Evolutionary conservation across 1,140 invertebrate genomes (phyloP), one percentile per base, ranked within the genome.

Genomic region (Nebria ingens): DNA sequence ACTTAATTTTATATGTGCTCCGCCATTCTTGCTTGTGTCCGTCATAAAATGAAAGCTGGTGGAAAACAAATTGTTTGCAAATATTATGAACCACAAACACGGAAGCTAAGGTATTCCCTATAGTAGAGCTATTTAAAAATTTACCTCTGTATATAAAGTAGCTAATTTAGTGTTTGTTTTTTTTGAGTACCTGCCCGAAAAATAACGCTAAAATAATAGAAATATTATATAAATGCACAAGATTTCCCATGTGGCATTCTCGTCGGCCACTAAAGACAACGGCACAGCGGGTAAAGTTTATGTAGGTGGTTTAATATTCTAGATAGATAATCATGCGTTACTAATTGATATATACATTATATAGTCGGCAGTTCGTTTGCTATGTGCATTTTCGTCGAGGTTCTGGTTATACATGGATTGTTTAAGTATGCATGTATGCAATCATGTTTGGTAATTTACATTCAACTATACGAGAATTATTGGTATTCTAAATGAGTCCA

Each of bases 361-460:
- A 45, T 11, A 34, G 25, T n/a, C 6, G 25, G 25, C n/a, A 34
- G 6, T 6, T 34, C 25, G 25, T 34, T 9, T 34, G 25, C 25
- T 9, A 34, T 34, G n/a, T n/a, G n/a, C 25, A n/a, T n/a, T n/a
- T n/a, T n/a, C n/a, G n/a, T n/a, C n/a, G n/a, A n/a, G n/a, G n/a
- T n/a, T 34, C 6, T 9, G 25, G 6, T 6, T 34, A 34, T 34
- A 34, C 9, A 17, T 45, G 15, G 6, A 45, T 45, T 45, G 9
- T 45, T 45, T 45, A 45, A 45, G 6, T 45, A 45, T 45, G 40
- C 17, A 45, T 45, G 15, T 45, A 45, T 45, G 40, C 40, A 45
- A 45, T 45, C 40, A 45, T 45, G 40, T 45, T 45, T 17, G 40
- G 40, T 45, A 45, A 45, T 45, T 45, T 45, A 45, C 40, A 45